Conservation (phyloP, 2,113 vertebrate genomes). For the Talpa occidentalis region DNA sequence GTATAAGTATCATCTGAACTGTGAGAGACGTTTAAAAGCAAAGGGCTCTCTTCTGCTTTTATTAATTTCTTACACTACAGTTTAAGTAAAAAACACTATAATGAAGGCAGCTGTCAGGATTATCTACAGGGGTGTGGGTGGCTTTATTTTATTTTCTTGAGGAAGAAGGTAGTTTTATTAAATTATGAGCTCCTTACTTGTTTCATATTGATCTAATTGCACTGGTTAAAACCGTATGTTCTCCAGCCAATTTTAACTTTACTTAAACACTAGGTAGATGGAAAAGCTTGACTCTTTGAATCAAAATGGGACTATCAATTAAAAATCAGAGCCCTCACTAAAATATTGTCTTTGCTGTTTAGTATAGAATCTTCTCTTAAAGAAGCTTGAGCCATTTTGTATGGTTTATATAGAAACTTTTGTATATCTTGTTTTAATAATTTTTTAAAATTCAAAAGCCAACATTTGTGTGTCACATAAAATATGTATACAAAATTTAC, state of each 20-base stretch:
- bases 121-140: slow-evolving; percentile 85
- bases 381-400: slow-evolving; percentile 90
- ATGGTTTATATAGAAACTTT: slow-evolving; percentile 89
- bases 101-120: slow-evolving; percentile 86
- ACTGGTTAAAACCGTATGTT: slow-evolving; percentile 85
- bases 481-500: slow-evolving; percentile 27
- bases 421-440: slow-evolving; percentile 93
- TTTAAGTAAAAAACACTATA: slow-evolving; percentile 86
- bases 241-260: slow-evolving; percentile 86
- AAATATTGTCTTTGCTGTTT: slow-evolving; percentile 87
- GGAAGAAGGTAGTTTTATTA: slow-evolving; percentile 76
- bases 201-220: slow-evolving; percentile 88
- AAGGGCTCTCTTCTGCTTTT: slow-evolving; percentile 86
- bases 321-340: slow-evolving; percentile 86
- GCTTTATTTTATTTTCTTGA: slow-evolving; percentile 81
- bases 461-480: slow-evolving; percentile 24
- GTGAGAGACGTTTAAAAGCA: slow-evolving; percentile 88
- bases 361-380: slow-evolving; percentile 86
- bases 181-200: slow-evolving; percentile 81
- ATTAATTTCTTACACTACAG: slow-evolving; percentile 81
- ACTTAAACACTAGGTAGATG: slow-evolving; percentile 85
- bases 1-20: slow-evolving; percentile 91
- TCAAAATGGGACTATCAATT: slow-evolving; percentile 85
- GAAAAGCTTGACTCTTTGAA: slow-evolving; percentile 87
- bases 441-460: slow-evolving; percentile 90